Base-by-base conservation (phyloP, 2,888 invertebrate genomes). In the Drosophila acutilabella region DNA sequence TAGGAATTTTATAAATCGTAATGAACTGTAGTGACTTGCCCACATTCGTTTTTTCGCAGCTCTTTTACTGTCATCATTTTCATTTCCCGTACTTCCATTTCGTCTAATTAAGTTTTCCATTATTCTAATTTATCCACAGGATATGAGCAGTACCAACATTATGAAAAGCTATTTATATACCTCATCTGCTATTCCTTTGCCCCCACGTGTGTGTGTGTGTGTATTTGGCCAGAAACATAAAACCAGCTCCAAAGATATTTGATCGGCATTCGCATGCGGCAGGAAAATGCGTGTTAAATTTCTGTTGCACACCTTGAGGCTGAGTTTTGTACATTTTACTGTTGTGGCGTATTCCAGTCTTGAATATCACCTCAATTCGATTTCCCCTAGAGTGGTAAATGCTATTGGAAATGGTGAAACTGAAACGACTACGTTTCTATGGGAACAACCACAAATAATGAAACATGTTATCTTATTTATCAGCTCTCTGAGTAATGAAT, bases 401-500 rank as follows among this genome's bases (percentile, higher is more conserved):
- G 13, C 30, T 41, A 14, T 23, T 52, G n/a, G n/a, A n/a, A n/a
- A n/a, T 14, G 16, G 38, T 11, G 60, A 42, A 60, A 67, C 40
- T 60, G 33, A 51, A 30, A 16, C 11, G 18, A 18, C 18, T 53
- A 13, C 16, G 26, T 42, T 48, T 26, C 47, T 44, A 23, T 41
- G 23, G 64, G 41, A 56, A 30, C 51, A 50, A 18, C 44, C 30
- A 41, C 41, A 53, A 40, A 60, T 16, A 40, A 20, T 26, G 11
- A 47, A 23, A 40, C 58, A 44, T 54, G 38, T 56, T 68, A 53
- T 54, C 74, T 66, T 60, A 74, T 67, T 62, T 62, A 58, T 73
- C 52, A 47, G 74, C 69, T 41, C 50, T 33, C 50, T 33, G 58
- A 69, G 76, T 79, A 75, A 75, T 79, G 60, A 75, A 75, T 79